phyloP scores from a whole-genome alignment of 92 coral and sea anemone species.

The Virgularia gustaviana region DNA sequence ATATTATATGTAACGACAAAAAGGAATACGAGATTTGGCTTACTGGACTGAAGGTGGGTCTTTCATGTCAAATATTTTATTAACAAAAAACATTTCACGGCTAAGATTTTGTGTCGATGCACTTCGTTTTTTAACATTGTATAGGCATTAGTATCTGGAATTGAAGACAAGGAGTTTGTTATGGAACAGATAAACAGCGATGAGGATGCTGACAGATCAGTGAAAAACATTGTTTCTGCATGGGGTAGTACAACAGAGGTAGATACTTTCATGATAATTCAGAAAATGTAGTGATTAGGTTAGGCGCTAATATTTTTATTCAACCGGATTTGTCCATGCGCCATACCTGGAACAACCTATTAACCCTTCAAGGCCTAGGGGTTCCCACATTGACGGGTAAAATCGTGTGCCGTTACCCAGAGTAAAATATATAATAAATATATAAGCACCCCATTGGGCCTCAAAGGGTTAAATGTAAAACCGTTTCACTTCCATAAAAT shows the following conservation, averaged over 20 bases:
- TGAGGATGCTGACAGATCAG: constrained; percentile 56
- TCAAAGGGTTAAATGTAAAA: too few species aligned
- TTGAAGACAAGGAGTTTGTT: constrained; percentile 64
- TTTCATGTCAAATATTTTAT: background rate
- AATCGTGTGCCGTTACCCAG: too few species aligned
- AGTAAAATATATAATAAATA: too few species aligned
- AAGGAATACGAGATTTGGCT: constrained; percentile 83
- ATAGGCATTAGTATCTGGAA: constrained; percentile 76
- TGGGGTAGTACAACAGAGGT: constrained; percentile 26
- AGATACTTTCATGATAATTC: constrained; percentile 30
- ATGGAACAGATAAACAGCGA: constrained; percentile 56
- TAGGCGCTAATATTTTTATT: too few species aligned
- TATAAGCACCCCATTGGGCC: too few species aligned
- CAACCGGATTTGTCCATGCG: too few species aligned
- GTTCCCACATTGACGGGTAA: too few species aligned
- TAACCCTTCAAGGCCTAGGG: too few species aligned
- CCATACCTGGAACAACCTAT: too few species aligned
- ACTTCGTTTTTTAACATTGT: background rate
- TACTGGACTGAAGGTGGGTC: constrained; percentile 70
- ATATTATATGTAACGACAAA: constrained; percentile 75
- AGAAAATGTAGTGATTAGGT: background rate
- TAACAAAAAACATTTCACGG: background rate
- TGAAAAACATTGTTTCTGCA: constrained; percentile 38
- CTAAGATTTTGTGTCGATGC: background rate
- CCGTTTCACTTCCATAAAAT: too few species aligned